Conservation (phyloP, 2,797 vertebrate species). For the Sardinella longiceps region DNA sequence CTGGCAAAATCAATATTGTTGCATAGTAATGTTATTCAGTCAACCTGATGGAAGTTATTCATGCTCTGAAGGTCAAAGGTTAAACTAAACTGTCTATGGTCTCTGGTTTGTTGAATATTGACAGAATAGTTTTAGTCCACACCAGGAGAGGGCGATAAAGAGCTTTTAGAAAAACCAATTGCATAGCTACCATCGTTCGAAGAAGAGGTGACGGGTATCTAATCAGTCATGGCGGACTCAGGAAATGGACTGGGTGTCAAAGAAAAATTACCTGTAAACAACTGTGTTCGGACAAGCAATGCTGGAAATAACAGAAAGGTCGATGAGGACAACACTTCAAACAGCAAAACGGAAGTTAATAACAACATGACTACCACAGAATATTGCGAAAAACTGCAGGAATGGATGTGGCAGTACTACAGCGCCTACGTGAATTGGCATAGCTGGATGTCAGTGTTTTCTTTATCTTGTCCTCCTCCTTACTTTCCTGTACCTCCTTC, state of each 20-base stretch:
- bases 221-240: constrained; percentile 70
- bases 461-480: constrained; percentile 64
- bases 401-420: constrained; percentile 97
- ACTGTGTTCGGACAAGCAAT: constrained; percentile 31
- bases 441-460: constrained; percentile 75
- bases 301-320: constrained; percentile 36
- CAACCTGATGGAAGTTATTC: too few species aligned
- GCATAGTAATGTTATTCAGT: too few species aligned
- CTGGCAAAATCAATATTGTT: too few species aligned
- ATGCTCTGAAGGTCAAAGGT: too few species aligned
- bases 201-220: neutral
- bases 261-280: constrained; percentile 45
- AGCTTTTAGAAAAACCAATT: neutral
- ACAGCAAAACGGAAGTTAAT: neutral
- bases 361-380: constrained; percentile 68
- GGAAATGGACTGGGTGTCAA: constrained; percentile 64
- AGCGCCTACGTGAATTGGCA: constrained; percentile 88
- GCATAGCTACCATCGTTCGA: neutral
- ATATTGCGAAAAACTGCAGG: constrained; percentile 88
- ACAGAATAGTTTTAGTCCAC: neutral
- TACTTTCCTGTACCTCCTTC: constrained; percentile 55
- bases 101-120: neutral
- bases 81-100: too few species aligned
- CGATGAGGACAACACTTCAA: neutral
- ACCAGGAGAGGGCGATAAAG: neutral